Evolutionary conservation across 1,140 invertebrate species (phyloP).

Genomic region (Solen grandis): DNA sequence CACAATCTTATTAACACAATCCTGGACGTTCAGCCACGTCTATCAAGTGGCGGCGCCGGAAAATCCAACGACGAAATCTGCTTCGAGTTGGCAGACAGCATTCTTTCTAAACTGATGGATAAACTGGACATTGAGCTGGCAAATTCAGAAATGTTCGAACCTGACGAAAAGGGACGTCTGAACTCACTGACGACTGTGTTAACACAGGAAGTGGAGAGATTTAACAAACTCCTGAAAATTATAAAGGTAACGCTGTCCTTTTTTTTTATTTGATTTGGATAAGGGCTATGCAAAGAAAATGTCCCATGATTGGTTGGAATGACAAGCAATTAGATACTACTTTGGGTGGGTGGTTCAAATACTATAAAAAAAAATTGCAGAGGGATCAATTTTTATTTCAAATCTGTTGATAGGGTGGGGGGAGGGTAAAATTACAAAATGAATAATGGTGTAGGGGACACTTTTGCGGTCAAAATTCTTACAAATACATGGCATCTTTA

Average conservation of each 20-base stretch:
- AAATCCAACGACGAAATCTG: constrained; percentile 89
- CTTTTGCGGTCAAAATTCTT: too few relatives aligned
- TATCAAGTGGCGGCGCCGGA: constrained; percentile 83
- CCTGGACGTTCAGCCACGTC: constrained; percentile 87
- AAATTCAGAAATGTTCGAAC: constrained; percentile 81
- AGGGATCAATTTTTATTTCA: too few relatives aligned
- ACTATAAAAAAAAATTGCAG: too few relatives aligned
- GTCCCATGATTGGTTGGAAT: too few relatives aligned
- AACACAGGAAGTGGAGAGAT: constrained; percentile 92
- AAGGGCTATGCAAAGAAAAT: too few relatives aligned
- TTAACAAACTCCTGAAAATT: constrained; percentile 88
- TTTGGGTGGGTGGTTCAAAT: too few relatives aligned
- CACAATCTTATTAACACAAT: constrained; percentile 86
- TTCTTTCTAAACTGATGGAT: constrained; percentile 83
- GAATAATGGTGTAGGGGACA: too few relatives aligned
- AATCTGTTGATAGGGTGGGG: too few relatives aligned
- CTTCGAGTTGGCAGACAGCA: constrained; percentile 86
- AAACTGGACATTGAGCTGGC: constrained; percentile 85
- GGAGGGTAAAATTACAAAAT: too few relatives aligned
- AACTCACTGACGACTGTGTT: constrained; percentile 92
- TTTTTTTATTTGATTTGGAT: neutral
- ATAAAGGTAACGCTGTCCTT: constrained; percentile 75
- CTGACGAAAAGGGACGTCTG: constrained; percentile 86
- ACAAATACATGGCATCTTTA: too few relatives aligned
- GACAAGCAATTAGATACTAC: too few relatives aligned